Conservation (phyloP, 2,888 invertebrate species). For the Dasypolia templi region DNA sequence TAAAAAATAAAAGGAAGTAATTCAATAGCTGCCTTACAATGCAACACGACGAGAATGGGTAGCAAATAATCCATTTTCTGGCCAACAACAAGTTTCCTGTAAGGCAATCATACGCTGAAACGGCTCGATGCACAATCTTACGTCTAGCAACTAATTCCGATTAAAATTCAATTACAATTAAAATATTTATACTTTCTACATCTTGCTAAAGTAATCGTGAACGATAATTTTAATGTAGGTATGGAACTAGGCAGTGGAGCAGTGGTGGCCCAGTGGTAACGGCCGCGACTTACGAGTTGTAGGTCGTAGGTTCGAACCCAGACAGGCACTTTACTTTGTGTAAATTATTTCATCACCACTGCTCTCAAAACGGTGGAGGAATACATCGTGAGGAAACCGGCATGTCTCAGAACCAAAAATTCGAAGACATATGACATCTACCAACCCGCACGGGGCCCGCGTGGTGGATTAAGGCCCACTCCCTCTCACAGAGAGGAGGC, state of each 20-base stretch:
- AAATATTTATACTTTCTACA: not conserved
- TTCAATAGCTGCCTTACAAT: conserved; percentile 44
- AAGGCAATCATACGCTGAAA: conserved; percentile 30
- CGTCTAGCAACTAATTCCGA: conserved; percentile 36
- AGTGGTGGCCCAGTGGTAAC: too few species aligned
- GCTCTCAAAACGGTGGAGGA: too few species aligned
- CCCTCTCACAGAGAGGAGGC: too few species aligned
- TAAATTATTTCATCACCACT: too few species aligned
- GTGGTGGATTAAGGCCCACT: too few species aligned
- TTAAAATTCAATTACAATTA: conserved; percentile 61
- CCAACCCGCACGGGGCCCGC: too few species aligned
- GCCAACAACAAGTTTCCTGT: conserved; percentile 7
- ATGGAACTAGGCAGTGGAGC: not conserved
- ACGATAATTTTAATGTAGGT: not conserved
- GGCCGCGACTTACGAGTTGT: too few species aligned
- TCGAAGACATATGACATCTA: too few species aligned
- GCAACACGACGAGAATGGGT: conserved; percentile 24
- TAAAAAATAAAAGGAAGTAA: not conserved
- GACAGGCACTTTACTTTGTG: too few species aligned
- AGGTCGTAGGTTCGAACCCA: too few species aligned
- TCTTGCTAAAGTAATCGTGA: not conserved
- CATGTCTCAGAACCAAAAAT: too few species aligned
- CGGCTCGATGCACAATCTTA: conserved; percentile 24
- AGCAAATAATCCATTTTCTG: conserved; percentile 51
- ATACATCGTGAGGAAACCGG: too few species aligned